These are phyloP conservation scores for zebrafish (Danio rerio) DNA, from an alignment of 2,113 vertebrate species.

Conservation along the genomic window GRCz12tu NC_133192.1:49238501-49239000, in stretches of 20 bases:
- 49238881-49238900: conserved; percentile 73
- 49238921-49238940: conserved; percentile 72
- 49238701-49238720: background rate
- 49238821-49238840: conserved; percentile 72
- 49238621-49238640: background rate
- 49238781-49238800: conserved; percentile 80
- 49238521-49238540: background rate
- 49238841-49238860: conserved; percentile 68
- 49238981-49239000: no score
- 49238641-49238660: conserved; percentile 6
- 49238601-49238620: background rate
- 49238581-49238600: background rate
- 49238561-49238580: background rate
- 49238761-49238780: conserved; percentile 76
- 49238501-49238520: background rate
- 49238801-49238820: conserved; percentile 75
- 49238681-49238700: conserved; percentile 34
- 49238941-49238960: conserved; percentile 64
- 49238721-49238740: conserved; percentile 66
- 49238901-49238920: conserved; percentile 75
- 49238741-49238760: conserved; percentile 60
- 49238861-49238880: conserved; percentile 71
- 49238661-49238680: background rate
- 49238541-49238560: background rate
- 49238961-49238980: conserved; percentile 27